Evolutionary conservation across 2,888 invertebrate genomes (phyloP), one percentile per base, ranked within the genome.

Genomic region (Euclidia mi): DNA sequence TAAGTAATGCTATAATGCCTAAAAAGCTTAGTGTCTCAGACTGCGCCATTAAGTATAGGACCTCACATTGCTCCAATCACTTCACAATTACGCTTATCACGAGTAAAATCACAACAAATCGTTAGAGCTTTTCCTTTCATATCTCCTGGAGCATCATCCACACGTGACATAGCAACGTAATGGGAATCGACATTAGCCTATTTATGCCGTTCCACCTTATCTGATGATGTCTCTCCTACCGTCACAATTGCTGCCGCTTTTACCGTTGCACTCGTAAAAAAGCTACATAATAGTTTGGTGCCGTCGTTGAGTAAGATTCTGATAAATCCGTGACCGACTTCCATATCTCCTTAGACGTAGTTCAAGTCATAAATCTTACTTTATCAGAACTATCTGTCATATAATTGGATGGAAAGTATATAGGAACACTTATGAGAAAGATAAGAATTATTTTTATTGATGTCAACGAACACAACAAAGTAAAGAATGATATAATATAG

Each of bases 101-200:
- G 41, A 25, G 44, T 15, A 32, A 68, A 45, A 73, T 66, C 49
- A 62, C 38, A 62, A 55, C 38, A 63, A 45, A 69, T 74, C 55
- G 58, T 76, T 72, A 69, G 46, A 66, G 58, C 40, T 60, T 76
- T 61, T 60, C 67, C 73, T 61, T 73, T 64, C 62, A 44, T 79
- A 78, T 80, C 75, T 73, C 80, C 77, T 69, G 49, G 70, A 79
- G 61, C 81, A 88, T 88, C 91, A 84, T 81, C 79, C 75, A 80
- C 83, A 91, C 92, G 92, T 92, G 90, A 92, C 91, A 89, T 84
- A 86, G 81, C 87, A 86, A 78, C 76, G 78, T 92, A 92, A 92
- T 91, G 86, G 82, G 82, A 78, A 81, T 83, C 82, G 84, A 87
- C 90, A 90, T 92, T 92, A 92, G 86, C 89, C 92, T 87, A 91